Base-by-base conservation (phyloP, 2,888 invertebrate genomes). In the Drosophila fungiperda region DNA sequence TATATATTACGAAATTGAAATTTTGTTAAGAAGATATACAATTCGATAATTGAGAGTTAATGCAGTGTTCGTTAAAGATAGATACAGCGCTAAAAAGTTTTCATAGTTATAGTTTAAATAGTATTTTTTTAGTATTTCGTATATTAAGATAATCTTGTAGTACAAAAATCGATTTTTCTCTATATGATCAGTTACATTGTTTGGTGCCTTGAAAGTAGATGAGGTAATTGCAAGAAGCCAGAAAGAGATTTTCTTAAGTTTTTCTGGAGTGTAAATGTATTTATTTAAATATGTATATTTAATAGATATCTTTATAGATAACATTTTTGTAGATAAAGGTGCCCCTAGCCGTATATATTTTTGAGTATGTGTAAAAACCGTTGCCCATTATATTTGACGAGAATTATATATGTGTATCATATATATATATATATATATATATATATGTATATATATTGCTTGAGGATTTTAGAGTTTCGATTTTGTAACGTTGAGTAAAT, bases 171-270 rank as follows among this genome's bases (percentile, higher is more conserved):
- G 33, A 48, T 3, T 63, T 62, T 59, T 59, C 68, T 62, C 45
- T 67, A 68, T 67, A 68, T 78, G 84, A 87, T 83, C 73, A 82
- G 79, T 76, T 80, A 84, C 61, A 60, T 72, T 63, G 50, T 40
- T 73, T 87, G 80, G 85, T 85, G 85, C 90, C 70, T 76, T 77
- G 75, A 74, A 89, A 87, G 83, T 84, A 85, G 88, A 89, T 85
- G 89, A 85, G 85, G 85, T 85, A 82, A 83, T 84, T 87, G 90
- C 84, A 79, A 82, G 67, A 87, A 89, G 89, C 78, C 69, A 80
- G 76, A 89, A 87, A 64, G 69, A 75, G 68, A 62, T 57, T 58
- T 60, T 65, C 60, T 57, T 74, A 69, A 75, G 70, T 23, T 23
- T 58, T 71, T 77, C 68, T 53, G 58, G 69, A 69, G 72, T 54